A percentile compares a stretch with the other conserved stretches of the same genome.
phyloP scores from a whole-genome alignment of 2,113 vertebrate genomes.

The Aphyosemion australe region DNA sequence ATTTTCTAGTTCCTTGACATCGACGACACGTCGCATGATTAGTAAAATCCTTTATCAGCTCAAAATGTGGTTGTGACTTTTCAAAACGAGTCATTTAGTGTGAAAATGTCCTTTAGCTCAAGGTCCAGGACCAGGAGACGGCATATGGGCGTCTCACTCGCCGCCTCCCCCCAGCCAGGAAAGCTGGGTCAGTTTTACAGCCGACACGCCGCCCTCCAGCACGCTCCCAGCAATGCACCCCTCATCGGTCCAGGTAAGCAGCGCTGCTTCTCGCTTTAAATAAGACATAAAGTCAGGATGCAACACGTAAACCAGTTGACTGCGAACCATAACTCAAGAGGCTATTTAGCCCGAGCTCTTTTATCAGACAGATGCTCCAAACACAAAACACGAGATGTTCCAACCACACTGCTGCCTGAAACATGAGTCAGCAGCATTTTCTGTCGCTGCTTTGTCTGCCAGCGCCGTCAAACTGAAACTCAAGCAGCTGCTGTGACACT shows the following conservation, averaged over 20 bases:
- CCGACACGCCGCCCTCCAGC: slow-evolving; percentile 96
- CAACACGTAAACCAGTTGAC: too few species aligned
- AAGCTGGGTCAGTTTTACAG: slow-evolving; percentile 99
- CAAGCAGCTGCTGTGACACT: slow-evolving; percentile 11
- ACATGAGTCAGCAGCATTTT: slow-evolving; percentile 12
- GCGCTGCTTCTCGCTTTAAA: neutral
- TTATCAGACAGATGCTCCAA: neutral
- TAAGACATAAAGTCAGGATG: neutral
- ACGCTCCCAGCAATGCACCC: slow-evolving; percentile 94
- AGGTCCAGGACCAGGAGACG: slow-evolving; percentile 82
- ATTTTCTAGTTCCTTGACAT: too few species aligned
- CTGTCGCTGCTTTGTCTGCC: neutral
- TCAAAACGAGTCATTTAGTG: neutral
- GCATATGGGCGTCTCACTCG: slow-evolving; percentile 91
- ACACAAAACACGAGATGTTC: neutral
- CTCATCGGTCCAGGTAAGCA: slow-evolving; percentile 92
- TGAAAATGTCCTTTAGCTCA: neutral
- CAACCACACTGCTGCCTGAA: slow-evolving; percentile 1
- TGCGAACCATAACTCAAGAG: too few species aligned
- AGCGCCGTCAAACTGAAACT: neutral
- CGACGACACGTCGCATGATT: too few species aligned
- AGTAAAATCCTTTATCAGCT: too few species aligned
- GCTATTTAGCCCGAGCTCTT: too few species aligned
- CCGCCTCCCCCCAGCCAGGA: slow-evolving; percentile 93
- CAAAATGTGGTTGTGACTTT: neutral